Conservation (phyloP, 2,888 invertebrate species). For the Ashinkailepas kermadecensis region DNA sequence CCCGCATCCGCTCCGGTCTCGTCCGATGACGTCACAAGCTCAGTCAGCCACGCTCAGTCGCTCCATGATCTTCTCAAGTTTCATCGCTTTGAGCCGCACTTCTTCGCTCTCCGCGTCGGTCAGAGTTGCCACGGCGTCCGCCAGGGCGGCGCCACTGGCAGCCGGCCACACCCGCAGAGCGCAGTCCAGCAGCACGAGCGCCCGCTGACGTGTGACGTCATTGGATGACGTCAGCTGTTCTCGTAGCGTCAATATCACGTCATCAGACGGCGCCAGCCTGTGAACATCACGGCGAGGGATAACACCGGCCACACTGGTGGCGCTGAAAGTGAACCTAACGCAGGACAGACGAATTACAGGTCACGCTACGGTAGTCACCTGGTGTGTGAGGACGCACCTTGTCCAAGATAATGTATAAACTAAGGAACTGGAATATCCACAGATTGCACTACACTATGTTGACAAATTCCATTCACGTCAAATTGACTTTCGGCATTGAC, state of each 20-base stretch:
- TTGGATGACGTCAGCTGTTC: not conserved
- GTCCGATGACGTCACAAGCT: too few relatives aligned
- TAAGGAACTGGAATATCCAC: too few relatives aligned
- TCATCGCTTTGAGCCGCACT: not conserved
- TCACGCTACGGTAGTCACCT: too few relatives aligned
- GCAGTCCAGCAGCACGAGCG: slow-evolving; percentile 10
- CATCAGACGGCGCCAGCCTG: not conserved
- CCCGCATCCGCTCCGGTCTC: too few relatives aligned
- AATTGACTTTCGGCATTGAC: too few relatives aligned
- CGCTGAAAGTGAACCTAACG: not conserved
- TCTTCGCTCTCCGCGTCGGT: not conserved
- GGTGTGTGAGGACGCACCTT: too few relatives aligned
- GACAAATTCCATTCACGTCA: too few relatives aligned
- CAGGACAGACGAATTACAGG: too few relatives aligned
- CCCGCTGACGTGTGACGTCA: not conserved
- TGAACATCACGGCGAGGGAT: not conserved
- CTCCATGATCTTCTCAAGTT: not conserved
- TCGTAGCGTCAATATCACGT: not conserved
- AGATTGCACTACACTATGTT: too few relatives aligned
- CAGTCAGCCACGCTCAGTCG: not conserved
- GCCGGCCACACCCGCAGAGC: not conserved
- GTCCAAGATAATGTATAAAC: too few relatives aligned
- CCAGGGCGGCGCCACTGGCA: slow-evolving; percentile 1
- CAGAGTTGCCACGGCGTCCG: not conserved
- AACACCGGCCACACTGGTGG: not conserved